Percentiles rank a stretch among this genome's conserved stretches.
Conservation (phyloP, 2,888 invertebrate species). For the Dromius quadrimaculatus region DNA sequence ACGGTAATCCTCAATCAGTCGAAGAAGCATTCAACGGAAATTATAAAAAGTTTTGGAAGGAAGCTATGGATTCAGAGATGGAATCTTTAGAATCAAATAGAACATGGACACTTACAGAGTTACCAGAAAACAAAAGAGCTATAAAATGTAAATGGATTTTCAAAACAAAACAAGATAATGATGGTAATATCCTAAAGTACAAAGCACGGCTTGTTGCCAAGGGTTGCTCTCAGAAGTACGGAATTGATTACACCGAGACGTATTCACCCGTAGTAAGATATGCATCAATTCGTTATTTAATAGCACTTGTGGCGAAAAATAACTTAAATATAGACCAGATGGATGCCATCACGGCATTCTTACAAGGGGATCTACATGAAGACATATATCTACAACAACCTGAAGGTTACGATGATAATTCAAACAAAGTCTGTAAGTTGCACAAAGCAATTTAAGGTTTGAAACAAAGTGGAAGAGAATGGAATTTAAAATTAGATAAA, state of each 20-base stretch:
- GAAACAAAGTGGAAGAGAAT: too few relatives aligned
- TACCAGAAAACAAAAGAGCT: slow-evolving; percentile 8
- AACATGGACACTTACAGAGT: not conserved
- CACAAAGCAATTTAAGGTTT: too few relatives aligned
- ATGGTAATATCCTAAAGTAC: not conserved
- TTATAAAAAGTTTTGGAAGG: slow-evolving; percentile 1
- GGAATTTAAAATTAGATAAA: too few relatives aligned
- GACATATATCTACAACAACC: too few relatives aligned
- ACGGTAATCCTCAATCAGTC: not conserved
- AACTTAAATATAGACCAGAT: too few relatives aligned
- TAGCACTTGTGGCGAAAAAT: too few relatives aligned
- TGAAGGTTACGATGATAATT: not conserved
- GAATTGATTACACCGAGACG: not conserved
- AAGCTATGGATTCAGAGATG: slow-evolving; percentile 7
- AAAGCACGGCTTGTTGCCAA: slow-evolving; percentile 11
- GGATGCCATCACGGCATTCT: too few relatives aligned
- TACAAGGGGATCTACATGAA: too few relatives aligned
- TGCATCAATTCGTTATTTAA: slow-evolving; percentile 5
- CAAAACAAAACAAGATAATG: slow-evolving; percentile 5
- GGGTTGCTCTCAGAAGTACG: not conserved
- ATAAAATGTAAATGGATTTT: slow-evolving; percentile 11
- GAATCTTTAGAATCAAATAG: slow-evolving; percentile 6
- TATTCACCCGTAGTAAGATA: slow-evolving; percentile 3
- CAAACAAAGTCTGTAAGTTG: too few relatives aligned
- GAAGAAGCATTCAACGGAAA: slow-evolving; percentile 4